Conservation (phyloP, 2,113 vertebrate genomes). For the Proteles cristata region DNA sequence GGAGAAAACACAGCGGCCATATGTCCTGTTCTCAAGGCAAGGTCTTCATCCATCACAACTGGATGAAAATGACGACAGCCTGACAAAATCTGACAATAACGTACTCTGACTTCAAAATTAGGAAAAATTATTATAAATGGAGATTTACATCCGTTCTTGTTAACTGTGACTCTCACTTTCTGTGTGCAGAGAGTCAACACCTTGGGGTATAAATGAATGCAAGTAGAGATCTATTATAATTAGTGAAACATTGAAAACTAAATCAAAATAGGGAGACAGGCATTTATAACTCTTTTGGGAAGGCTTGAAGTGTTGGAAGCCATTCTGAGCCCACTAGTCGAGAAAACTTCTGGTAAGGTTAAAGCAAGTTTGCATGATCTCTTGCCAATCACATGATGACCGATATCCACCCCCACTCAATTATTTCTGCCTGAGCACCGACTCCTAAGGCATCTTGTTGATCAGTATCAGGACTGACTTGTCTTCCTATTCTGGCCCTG, state of each 20-base stretch:
- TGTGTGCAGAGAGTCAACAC: background rate
- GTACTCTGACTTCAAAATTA: background rate
- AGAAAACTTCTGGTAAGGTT: too few relatives aligned
- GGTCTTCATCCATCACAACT: accelerated
- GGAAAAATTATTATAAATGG: background rate
- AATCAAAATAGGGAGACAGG: background rate
- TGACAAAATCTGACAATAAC: background rate
- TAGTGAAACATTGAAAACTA: background rate
- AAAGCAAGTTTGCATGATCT: too few relatives aligned
- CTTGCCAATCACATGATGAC: too few relatives aligned
- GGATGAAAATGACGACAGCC: accelerated
- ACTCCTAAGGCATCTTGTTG: too few relatives aligned
- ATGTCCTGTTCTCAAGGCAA: accelerated
- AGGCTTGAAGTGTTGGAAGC: background rate
- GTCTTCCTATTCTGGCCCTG: too few relatives aligned
- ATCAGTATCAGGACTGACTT: too few relatives aligned
- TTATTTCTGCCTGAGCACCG: too few relatives aligned
- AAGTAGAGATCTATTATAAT: background rate
- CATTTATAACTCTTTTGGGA: too few relatives aligned
- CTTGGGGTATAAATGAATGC: background rate
- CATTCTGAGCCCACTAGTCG: too few relatives aligned
- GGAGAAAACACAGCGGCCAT: accelerated
- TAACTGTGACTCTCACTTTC: background rate
- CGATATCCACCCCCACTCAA: too few relatives aligned
- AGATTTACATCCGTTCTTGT: background rate